These are phyloP conservation scores for Cydia amplana DNA, from an alignment of 1,140 invertebrate genomes.

Conservation along the genomic window DNA sequence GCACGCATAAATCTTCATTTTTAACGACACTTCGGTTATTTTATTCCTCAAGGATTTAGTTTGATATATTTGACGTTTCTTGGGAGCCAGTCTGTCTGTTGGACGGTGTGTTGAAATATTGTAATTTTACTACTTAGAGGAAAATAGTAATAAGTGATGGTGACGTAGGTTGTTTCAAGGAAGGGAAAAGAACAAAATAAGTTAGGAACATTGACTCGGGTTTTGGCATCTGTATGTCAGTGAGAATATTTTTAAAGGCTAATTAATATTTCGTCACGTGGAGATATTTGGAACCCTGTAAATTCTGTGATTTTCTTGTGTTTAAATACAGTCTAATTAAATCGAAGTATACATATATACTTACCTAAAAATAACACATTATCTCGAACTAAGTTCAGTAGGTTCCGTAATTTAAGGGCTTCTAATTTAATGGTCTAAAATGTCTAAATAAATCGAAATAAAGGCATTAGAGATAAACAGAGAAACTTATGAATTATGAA, in stretches of 20 bases:
- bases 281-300: no score
- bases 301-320: no score
- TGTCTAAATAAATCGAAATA: no score
- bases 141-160: slow-evolving; percentile 10
- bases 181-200: not conserved
- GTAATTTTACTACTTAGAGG: not conserved
- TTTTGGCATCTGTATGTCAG: not conserved
- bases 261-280: not conserved
- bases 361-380: no score
- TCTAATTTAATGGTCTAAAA: no score
- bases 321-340: no score
- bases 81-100: slow-evolving; percentile 22
- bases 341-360: no score
- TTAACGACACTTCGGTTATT: slow-evolving; percentile 21
- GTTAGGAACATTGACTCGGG: not conserved
- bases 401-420: no score
- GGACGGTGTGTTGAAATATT: not conserved
- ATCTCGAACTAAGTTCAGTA: no score
- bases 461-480: no score
- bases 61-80: slow-evolving; percentile 25
- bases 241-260: not conserved
- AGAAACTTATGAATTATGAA: no score
- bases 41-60: slow-evolving; percentile 25
- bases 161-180: not conserved
- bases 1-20: slow-evolving; percentile 33